Evolutionary conservation across 2,113 vertebrate genomes (phyloP).

Genomic region (Catharus fuscescens): DNA sequence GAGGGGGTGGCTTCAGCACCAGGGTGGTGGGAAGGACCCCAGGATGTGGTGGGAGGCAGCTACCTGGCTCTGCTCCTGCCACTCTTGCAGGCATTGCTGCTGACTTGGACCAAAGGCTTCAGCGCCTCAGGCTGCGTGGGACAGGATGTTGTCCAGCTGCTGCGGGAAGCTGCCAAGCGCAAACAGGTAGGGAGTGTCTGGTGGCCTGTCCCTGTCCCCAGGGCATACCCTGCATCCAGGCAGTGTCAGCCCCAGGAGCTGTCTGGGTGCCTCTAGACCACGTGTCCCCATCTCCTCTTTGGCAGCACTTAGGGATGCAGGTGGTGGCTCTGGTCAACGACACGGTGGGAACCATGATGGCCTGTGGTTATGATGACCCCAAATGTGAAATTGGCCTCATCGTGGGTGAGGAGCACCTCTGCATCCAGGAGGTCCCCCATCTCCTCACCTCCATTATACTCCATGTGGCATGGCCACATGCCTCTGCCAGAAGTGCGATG

Average conservation of each 20-base stretch:
- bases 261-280: neutral
- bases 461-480: neutral
- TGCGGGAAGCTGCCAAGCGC: constrained; percentile 73
- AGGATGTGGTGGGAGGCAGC: neutral
- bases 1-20: neutral
- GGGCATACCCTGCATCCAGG: neutral
- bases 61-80: neutral
- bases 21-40: fast-evolving
- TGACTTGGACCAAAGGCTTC: constrained; percentile 84
- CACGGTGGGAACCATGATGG: constrained; percentile 85
- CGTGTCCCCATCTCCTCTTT: constrained; percentile 8
- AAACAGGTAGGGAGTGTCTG: constrained; percentile 59
- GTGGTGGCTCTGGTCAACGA: constrained; percentile 82
- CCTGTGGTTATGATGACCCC: constrained; percentile 78
- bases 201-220: neutral
- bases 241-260: neutral
- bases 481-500: neutral
- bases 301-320: constrained; percentile 70
- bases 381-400: constrained; percentile 81
- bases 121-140: constrained; percentile 70
- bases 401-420: constrained; percentile 68
- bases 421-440: neutral
- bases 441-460: neutral
- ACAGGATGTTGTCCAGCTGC: constrained; percentile 70
- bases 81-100: constrained; percentile 75